A percentile compares a stretch with the other conserved stretches of the same genome.
These are phyloP conservation scores for Brachirus orientalis DNA, from an alignment of 2,113 vertebrate genomes.

Conservation along the genomic window DNA sequence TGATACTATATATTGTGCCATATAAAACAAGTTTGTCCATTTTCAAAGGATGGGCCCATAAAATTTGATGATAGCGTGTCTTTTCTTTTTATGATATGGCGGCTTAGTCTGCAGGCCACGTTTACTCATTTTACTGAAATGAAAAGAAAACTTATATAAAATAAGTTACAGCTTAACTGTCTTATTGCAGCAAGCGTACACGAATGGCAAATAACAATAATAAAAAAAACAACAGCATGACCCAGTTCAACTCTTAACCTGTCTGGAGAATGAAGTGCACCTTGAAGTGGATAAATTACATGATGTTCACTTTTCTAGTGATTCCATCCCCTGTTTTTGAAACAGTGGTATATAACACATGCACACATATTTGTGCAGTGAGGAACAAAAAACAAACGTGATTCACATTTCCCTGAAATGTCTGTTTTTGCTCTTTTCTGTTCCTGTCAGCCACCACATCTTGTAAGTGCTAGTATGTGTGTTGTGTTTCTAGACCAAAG, in stretches of 20 bases:
- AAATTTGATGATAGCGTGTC: conserved; percentile 55
- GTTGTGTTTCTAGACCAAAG: background rate
- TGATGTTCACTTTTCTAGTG: background rate
- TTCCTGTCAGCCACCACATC: background rate
- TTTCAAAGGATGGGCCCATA: conserved; percentile 51
- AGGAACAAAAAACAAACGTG: background rate
- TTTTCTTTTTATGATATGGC: conserved; percentile 57
- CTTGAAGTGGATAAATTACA: background rate
- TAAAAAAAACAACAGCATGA: background rate
- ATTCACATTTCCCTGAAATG: background rate
- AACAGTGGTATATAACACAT: background rate
- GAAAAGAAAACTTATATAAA: conserved; percentile 44
- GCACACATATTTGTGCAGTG: background rate
- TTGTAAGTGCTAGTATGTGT: background rate
- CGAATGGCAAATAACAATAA: background rate
- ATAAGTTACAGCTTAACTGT: conserved; percentile 23
- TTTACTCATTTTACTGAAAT: conserved; percentile 49
- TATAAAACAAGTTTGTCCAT: conserved; percentile 52
- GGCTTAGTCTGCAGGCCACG: conserved; percentile 38
- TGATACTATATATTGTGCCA: conserved; percentile 17
- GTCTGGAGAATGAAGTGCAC: background rate
- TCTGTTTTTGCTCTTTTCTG: conserved; percentile 5
- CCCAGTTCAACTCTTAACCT: background rate
- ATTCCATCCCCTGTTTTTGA: background rate
- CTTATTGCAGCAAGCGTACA: conserved; percentile 18